Base-by-base conservation (phyloP, 2,797 vertebrate genomes). In the Sebastes hubbsi region DNA sequence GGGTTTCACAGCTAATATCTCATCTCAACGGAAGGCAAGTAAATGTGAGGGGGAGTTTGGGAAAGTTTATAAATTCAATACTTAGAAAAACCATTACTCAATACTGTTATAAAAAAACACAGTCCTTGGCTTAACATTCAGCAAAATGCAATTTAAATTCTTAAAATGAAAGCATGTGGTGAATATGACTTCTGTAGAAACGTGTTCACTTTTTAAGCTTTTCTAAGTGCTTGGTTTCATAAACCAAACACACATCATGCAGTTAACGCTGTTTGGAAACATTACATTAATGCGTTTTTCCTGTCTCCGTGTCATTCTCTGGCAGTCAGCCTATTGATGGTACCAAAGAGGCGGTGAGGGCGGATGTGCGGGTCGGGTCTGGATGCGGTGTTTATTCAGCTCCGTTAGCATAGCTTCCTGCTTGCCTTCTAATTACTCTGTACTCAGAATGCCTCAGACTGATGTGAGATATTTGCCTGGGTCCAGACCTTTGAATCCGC, bases 351-450 rank as follows among this genome's bases (percentile, higher is more conserved):
- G 34, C n/a, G 8, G n/a, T 22, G 52, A 36, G 8, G 18, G 9
- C 5, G n/a, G 4, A 36, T 1, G 22, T 9, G 22, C 4, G n/a
- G n/a, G n/a, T n/a, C n/a, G n/a, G n/a, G n/a, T n/a, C n/a, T n/a
- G 38, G 55, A 2, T 4, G 14, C 29, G 12, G 68, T 29, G 55
- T 87, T 80, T 80, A n/a, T 78, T 81, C 59, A 75, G 60, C 69
- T 87, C 66, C 24, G 75, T 66, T 75, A 65, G 67, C 22, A 1
- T n/a, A 55, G 64, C 65, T 54, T 83, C 80, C 84, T 2, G 36
- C 56, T 77, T 62, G 30, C 58, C 70, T 34, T 79, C 56, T 87
- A 89, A 92, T 88, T 82, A 78, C 80, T 72, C 38, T 46, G 62
- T 36, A 76, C 54, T 65, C 34, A 16, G 58, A 65, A 79, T 14